phyloP scores from a whole-genome alignment of 2,888 invertebrate species.

The Cremastinae sp. region DNA sequence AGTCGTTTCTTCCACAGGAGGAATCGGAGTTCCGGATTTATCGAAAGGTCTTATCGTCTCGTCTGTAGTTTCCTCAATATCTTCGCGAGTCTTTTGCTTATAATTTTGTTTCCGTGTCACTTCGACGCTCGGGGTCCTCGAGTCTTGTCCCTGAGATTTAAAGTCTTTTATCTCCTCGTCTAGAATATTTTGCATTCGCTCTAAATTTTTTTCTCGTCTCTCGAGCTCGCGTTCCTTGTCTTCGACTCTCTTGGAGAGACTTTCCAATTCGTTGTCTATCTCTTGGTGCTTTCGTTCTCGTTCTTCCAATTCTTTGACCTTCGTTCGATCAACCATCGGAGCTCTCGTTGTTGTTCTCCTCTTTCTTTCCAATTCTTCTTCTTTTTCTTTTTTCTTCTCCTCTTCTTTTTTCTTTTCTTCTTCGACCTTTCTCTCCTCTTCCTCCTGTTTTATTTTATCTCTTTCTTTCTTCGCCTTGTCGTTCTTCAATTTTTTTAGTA shows the following conservation, averaged over 20 bases:
- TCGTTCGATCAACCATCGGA: conserved; percentile 35
- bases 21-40: conserved; percentile 43
- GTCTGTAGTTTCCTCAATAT: conserved; percentile 18
- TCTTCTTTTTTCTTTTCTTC: background rate
- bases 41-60: conserved; percentile 2
- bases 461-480: conserved; percentile 8
- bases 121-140: no score
- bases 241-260: conserved; percentile 48
- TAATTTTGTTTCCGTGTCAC: conserved; percentile 54
- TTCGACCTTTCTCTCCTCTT: conserved; percentile 4
- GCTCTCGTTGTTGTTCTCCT: conserved; percentile 9
- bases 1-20: conserved; percentile 49
- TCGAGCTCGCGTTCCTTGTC: conserved; percentile 51
- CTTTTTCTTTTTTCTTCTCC: background rate
- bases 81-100: conserved; percentile 54
- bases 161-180: conserved; percentile 59
- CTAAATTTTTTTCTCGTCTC: conserved; percentile 29
- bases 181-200: conserved; percentile 37
- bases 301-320: conserved; percentile 41
- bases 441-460: conserved; percentile 16
- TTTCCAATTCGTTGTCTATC: conserved; percentile 58
- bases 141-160: conserved; percentile 51
- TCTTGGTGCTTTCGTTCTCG: conserved; percentile 34
- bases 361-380: background rate
- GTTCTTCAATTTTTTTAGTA: conserved; percentile 2